Conservation (phyloP, 2,888 invertebrate genomes). For the Eupithecia exiguata region DNA sequence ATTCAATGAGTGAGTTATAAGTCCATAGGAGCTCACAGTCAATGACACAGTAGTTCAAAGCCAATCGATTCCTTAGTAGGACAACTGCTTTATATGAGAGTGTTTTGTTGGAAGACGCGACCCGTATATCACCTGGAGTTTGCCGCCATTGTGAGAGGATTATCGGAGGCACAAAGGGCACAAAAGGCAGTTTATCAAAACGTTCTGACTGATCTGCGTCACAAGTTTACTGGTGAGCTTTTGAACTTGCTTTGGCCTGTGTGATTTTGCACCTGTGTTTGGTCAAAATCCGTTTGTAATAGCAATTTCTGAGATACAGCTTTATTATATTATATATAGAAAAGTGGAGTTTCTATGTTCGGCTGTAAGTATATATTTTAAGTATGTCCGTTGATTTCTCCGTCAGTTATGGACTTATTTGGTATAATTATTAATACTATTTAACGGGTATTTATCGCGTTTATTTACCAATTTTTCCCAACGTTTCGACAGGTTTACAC, state of each 20-base stretch:
- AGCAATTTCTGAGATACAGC: neutral
- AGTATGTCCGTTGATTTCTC: too few species aligned
- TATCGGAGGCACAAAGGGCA: slow-evolving; percentile 71
- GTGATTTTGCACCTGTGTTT: neutral
- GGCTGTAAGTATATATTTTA: too few species aligned
- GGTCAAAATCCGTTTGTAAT: neutral
- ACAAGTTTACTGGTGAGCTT: slow-evolving; percentile 58
- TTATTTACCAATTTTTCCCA: too few species aligned
- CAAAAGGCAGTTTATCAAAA: slow-evolving; percentile 75
- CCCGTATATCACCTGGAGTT: slow-evolving; percentile 55
- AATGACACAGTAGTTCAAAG: slow-evolving; percentile 10
- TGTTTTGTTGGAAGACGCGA: slow-evolving; percentile 56
- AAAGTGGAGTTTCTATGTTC: too few species aligned
- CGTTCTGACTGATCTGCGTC: slow-evolving; percentile 62
- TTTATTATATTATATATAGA: too few species aligned
- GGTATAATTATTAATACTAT: too few species aligned
- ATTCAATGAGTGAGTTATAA: neutral
- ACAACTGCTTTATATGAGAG: slow-evolving; percentile 47
- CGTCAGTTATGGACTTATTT: too few species aligned
- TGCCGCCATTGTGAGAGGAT: slow-evolving; percentile 62
- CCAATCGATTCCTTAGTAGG: slow-evolving; percentile 13
- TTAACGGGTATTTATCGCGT: too few species aligned
- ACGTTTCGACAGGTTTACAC: too few species aligned
- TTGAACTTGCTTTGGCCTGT: slow-evolving; percentile 23
- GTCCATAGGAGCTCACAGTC: neutral